Percentiles rank a stretch among this genome's conserved stretches.
These are phyloP conservation scores for Sitodiplosis mosellana DNA, from an alignment of 1,140 invertebrate genomes.

Conservation along the genomic window DNA sequence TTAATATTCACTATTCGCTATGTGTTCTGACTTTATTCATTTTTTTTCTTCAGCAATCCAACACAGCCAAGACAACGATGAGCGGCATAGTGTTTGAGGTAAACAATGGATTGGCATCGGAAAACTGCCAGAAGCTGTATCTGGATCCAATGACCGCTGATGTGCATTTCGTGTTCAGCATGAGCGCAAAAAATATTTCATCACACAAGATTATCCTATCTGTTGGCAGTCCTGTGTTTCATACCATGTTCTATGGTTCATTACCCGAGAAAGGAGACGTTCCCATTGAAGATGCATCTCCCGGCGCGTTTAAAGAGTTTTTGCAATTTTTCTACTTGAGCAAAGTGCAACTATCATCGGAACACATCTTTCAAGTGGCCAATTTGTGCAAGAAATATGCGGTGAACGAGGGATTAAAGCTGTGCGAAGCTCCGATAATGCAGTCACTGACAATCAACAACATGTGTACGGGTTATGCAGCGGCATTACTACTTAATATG, in stretches of 20 bases:
- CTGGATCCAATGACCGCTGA: not conserved
- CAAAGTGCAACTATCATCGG: not conserved
- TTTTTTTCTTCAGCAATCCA: too few species aligned
- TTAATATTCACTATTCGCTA: too few species aligned
- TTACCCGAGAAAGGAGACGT: not conserved
- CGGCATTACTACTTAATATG: not conserved
- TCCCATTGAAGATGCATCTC: not conserved
- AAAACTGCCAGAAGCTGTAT: not conserved
- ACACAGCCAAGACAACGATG: too few species aligned
- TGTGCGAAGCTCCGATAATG: not conserved
- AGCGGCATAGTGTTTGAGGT: too few species aligned
- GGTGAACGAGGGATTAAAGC: not conserved
- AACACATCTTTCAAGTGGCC: not conserved
- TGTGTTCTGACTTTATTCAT: too few species aligned
- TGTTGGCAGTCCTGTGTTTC: not conserved
- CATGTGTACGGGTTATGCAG: not conserved
- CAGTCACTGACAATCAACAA: not conserved
- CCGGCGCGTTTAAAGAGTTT: not conserved
- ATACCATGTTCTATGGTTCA: not conserved
- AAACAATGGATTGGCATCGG: too few species aligned
- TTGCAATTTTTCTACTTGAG: not conserved
- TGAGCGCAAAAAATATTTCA: not conserved
- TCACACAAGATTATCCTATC: not conserved
- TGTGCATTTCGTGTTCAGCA: not conserved
- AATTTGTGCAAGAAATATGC: not conserved